A percentile compares a stretch with the other conserved stretches of the same genome.
Conservation (phyloP, 2,797 vertebrate species). For the Cottoperca gobio region DNA sequence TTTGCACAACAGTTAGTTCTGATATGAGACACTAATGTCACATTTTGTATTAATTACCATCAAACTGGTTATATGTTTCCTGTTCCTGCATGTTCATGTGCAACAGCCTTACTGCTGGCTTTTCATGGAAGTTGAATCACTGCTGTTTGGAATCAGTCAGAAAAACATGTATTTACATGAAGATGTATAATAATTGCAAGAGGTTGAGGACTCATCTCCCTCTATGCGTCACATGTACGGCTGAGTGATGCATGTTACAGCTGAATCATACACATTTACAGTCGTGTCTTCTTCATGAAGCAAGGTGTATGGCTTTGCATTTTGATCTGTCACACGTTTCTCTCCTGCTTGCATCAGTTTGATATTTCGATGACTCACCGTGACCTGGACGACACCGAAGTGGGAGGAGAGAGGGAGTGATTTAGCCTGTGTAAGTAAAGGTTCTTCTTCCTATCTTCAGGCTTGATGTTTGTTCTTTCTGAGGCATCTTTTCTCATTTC, state of each 20-base stretch:
- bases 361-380: conserved; percentile 56
- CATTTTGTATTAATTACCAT: no score
- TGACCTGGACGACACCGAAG: conserved; percentile 36
- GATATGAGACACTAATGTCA: no score
- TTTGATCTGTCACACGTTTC: conserved; percentile 16
- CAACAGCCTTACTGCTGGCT: no score
- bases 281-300: conserved; percentile 7
- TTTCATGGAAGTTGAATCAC: conserved; percentile 1
- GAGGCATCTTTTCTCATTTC: conserved; percentile 8
- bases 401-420: conserved; percentile 36
- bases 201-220: not conserved
- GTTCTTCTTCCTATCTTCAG: conserved; percentile 2
- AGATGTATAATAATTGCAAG: not conserved
- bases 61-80: no score
- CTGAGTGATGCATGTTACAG: not conserved
- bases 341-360: conserved; percentile 24
- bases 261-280: not conserved
- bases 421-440: conserved; percentile 31
- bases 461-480: conserved; percentile 10
- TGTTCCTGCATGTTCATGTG: no score
- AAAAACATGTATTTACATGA: conserved; percentile 1
- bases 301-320: conserved; percentile 17
- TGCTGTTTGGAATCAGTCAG: not conserved
- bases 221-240: not conserved
- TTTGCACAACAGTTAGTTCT: no score